Evolutionary conservation across 2,113 vertebrate species (phyloP), one percentile per base, ranked within the genome.

Genomic region (Bos javanicus): DNA sequence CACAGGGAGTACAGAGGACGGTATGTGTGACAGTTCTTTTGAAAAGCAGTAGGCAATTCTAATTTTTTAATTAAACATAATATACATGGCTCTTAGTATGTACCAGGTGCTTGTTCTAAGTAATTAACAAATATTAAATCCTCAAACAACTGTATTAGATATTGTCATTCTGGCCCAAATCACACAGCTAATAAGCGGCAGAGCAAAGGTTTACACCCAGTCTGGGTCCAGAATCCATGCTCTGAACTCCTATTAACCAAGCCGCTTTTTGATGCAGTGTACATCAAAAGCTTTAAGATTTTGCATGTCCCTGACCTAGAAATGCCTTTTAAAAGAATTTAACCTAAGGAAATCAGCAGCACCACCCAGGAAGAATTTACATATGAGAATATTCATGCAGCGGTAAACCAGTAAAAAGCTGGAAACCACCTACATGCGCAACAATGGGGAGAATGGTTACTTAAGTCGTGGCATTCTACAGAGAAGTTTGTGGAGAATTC

Each of bases 381-480:
- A 33, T 10, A 17, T 3, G 43, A 76, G 43, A n/a, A 59, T 2
- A 25, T 23, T 43, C 3, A 50, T 1, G 19, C 19, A 25, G 50
- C 8, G 25, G 33, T 39, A 0, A 5, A 21, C 4, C 1, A 48
- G 59, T 6, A 28, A 13, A 8, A 21, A 3, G 71, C 15, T 2
- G 6, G 50, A 15, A 13, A 23, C 30, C 10, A 23, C 23, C 50
- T 30, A 15, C 2, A 1, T 0, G 4, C 11, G 4, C 78, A 8
- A 2, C 9, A 21, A 1, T 0, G 11, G n/a, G 11, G n/a, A 74
- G 28, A 4, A 36, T 1, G 6, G 14, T 3, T 5, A 2, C 12
- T 2, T 2, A n/a, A 1, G 30, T 15, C 11, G 5, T 0, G 9
- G 39, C 13, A 1, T 3, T 1, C 2, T 2, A 4, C 2, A 1